A percentile compares a stretch with the other conserved stretches of the same genome.
These are phyloP conservation scores for Lindbergichthys nudifrons DNA, from an alignment of 2,797 vertebrate species.

Conservation along the genomic window DNA sequence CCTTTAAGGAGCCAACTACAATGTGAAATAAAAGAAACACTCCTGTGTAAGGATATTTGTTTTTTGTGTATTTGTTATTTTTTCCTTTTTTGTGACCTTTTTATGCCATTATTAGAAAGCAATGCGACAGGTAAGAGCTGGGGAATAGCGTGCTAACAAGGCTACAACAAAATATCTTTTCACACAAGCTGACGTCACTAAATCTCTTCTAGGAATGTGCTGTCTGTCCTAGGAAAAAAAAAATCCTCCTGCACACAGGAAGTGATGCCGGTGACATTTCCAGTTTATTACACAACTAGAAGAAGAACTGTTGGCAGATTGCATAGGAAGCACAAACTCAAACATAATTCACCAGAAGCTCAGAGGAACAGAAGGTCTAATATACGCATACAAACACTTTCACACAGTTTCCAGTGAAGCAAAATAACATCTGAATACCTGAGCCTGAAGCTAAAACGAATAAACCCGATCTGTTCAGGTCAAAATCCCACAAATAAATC, in stretches of 20 bases:
- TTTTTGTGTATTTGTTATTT: neutral
- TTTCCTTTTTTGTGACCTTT: neutral
- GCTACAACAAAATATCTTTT: too few relatives aligned
- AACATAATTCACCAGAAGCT: constrained; percentile 1
- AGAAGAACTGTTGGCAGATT: neutral
- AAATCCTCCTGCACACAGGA: neutral
- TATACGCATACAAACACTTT: neutral
- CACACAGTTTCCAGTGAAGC: neutral
- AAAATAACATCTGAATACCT: constrained; percentile 17
- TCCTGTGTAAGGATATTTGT: too few relatives aligned
- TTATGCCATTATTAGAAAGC: neutral
- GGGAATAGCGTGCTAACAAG: neutral
- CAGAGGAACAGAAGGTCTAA: neutral
- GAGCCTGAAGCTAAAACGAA: constrained; percentile 19
- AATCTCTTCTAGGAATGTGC: neutral
- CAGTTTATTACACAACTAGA: neutral
- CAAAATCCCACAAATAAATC: constrained; percentile 38
- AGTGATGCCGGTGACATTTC: neutral
- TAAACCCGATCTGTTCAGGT: constrained; percentile 23
- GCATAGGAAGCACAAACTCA: neutral
- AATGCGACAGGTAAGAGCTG: neutral
- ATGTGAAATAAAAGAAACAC: too few relatives aligned
- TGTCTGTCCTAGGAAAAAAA: constrained; percentile 5
- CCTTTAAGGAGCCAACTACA: too few relatives aligned
- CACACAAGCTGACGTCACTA: neutral